Evolutionary conservation across 23 tunicate genomes (phyloP), one percentile per base, ranked within the genome.

Genomic region (Clavelina lepadiformis): DNA sequence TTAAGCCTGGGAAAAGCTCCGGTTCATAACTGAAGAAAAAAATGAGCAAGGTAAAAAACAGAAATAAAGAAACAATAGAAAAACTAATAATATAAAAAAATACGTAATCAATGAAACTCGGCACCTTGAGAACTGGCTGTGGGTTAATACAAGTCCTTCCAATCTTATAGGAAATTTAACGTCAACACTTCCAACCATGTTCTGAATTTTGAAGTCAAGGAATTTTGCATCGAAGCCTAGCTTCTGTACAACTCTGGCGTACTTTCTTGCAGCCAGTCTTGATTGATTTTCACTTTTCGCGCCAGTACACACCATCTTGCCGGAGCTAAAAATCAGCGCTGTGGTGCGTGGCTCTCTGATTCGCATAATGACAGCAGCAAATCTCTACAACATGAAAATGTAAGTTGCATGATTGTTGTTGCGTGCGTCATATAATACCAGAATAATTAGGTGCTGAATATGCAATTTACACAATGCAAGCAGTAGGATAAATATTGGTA

Each of bases 301-400:
- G 0, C 99, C 99, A 2, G 99, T 94, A 61, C 99, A 94, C 23
- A 94, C 99, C 99, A 94, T 94, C 61, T 94, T 94, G 11, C 99
- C 99, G 20, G 95, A 86, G 67, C 95, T 86, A 67, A 94, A 94
- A n/a, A 94, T 94, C 27, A 94, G 63, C 2, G 99, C 99, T 0
- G 99, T 94, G 64, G 99, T 94, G 31, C 99, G 53, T 0, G 99
- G 99, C 47, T 94, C 99, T 29, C 99, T 77, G 51, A 94, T 94
- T 19, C 99, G 46, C 99, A 94, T 94, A 35, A 94, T 94, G 3
- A 94, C 99, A 24, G 99, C 99, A 31, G 99, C 99, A 54, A 94
- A 94, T 18, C 99, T 94, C 95, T 88, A 68, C 19, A 66, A 56
- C 58, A 3, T n/a, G n/a, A n/a, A n/a, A n/a, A n/a, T n/a, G n/a